Conservation (phyloP, 2,113 vertebrate genomes). For the Calyptommatus sinebrachiatus region DNA sequence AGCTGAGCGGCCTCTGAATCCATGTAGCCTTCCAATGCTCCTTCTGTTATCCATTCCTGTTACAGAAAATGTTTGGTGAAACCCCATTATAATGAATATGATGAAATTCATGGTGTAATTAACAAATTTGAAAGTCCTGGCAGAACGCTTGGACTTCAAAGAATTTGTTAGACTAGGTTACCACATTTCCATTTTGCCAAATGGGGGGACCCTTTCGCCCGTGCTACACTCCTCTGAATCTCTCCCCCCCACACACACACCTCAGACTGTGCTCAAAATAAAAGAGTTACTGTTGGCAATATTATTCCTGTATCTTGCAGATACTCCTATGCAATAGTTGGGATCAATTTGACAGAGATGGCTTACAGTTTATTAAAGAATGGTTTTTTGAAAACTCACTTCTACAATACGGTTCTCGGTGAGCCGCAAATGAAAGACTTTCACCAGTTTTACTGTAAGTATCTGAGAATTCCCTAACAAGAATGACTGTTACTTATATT, state of each 20-base stretch:
- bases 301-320: constrained; percentile 67
- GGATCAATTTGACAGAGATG: constrained; percentile 98
- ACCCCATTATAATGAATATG: too few relatives aligned
- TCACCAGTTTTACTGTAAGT: constrained; percentile 96
- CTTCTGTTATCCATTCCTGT: background rate
- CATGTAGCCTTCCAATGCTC: background rate
- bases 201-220: too few relatives aligned
- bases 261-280: too few relatives aligned
- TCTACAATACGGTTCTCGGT: constrained; percentile 86
- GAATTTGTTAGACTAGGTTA: too few relatives aligned
- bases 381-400: constrained; percentile 85
- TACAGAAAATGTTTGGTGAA: background rate
- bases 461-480: background rate
- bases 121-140: too few relatives aligned
- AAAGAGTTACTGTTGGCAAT: background rate
- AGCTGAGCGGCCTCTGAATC: background rate
- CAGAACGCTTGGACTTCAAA: too few relatives aligned
- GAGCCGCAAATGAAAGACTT: constrained; percentile 84
- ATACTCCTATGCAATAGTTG: constrained; percentile 97
- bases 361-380: constrained; percentile 91
- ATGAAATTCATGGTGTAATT: too few relatives aligned
- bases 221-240: too few relatives aligned
- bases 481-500: background rate
- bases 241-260: too few relatives aligned
- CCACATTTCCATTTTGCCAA: too few relatives aligned